Evolutionary conservation across 2,888 invertebrate genomes (phyloP).

Genomic region (Andrena chrysosceles): DNA sequence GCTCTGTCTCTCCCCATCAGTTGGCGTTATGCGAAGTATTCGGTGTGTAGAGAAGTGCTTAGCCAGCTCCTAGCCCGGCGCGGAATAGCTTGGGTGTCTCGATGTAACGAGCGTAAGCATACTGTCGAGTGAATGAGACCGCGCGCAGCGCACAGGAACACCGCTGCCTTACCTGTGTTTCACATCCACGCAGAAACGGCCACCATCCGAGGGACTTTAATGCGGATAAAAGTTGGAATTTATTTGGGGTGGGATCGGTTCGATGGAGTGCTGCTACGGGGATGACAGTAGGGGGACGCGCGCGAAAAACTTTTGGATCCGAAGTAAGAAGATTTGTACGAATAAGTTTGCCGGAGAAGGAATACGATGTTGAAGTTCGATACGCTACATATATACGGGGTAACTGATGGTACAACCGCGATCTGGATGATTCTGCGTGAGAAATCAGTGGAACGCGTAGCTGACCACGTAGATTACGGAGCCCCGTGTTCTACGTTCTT

Average conservation of each 20-base stretch:
- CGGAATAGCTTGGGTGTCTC: constrained; percentile 26
- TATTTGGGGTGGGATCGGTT: constrained; percentile 4
- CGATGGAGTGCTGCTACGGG: background rate
- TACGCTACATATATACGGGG: background rate
- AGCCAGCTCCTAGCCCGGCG: constrained; percentile 61
- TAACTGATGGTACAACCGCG: no score
- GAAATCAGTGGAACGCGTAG: no score
- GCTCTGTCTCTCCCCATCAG: background rate
- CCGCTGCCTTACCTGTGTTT: constrained; percentile 1
- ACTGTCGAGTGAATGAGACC: constrained; percentile 1
- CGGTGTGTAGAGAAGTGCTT: constrained; percentile 68
- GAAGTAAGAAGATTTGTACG: constrained; percentile 50
- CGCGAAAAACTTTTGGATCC: constrained; percentile 33
- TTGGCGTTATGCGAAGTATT: constrained; percentile 52
- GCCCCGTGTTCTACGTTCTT: no score
- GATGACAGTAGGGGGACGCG: background rate
- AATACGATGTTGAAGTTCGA: constrained; percentile 28
- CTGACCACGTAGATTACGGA: no score
- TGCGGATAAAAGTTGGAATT: constrained; percentile 7
- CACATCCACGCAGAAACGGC: background rate
- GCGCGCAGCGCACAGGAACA: background rate
- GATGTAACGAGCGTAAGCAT: background rate
- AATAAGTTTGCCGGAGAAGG: constrained; percentile 28
- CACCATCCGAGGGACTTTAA: background rate
- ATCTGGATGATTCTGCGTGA: no score